phyloP scores from a whole-genome alignment of 2,888 invertebrate genomes.

The Thumatha senex region DNA sequence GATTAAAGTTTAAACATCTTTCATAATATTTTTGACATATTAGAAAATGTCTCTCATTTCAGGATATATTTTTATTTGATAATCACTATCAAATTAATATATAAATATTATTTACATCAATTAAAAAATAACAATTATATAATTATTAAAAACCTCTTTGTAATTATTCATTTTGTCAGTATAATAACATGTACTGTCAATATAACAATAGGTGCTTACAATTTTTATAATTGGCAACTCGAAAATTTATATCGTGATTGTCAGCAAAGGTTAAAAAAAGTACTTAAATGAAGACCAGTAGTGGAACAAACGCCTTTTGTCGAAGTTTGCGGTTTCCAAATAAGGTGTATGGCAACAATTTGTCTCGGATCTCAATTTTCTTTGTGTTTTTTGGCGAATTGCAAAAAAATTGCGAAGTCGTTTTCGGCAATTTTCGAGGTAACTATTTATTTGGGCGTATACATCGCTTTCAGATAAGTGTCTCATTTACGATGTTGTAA shows the following conservation, averaged over 20 bases:
- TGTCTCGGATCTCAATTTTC: slow-evolving; percentile 47
- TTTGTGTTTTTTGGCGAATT: slow-evolving; percentile 63
- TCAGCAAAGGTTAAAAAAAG: slow-evolving; percentile 38
- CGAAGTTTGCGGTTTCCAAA: slow-evolving; percentile 51
- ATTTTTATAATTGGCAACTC: slow-evolving; percentile 21
- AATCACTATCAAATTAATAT: no score
- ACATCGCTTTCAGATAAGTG: slow-evolving; percentile 56
- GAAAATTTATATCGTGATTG: slow-evolving; percentile 15
- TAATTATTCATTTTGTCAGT: slow-evolving; percentile 8
- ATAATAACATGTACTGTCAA: slow-evolving; percentile 5
- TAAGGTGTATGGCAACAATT: slow-evolving; percentile 60
- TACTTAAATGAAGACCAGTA: slow-evolving; percentile 73
- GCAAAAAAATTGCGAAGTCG: slow-evolving; percentile 57
- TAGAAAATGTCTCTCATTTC: no score
- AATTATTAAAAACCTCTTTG: neutral
- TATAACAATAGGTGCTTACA: slow-evolving; percentile 13
- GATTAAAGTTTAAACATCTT: no score
- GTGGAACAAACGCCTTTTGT: slow-evolving; percentile 58
- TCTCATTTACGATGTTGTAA: slow-evolving; percentile 40
- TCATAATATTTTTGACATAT: no score
- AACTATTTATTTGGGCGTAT: slow-evolving; percentile 31
- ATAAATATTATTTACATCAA: no score
- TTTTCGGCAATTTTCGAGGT: slow-evolving; percentile 48
- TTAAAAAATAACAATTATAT: neutral
- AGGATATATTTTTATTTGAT: no score